Percentiles rank a stretch among this genome's conserved stretches.
phyloP scores from a whole-genome alignment of 2,113 vertebrate genomes.

The Laticauda colubrina region DNA sequence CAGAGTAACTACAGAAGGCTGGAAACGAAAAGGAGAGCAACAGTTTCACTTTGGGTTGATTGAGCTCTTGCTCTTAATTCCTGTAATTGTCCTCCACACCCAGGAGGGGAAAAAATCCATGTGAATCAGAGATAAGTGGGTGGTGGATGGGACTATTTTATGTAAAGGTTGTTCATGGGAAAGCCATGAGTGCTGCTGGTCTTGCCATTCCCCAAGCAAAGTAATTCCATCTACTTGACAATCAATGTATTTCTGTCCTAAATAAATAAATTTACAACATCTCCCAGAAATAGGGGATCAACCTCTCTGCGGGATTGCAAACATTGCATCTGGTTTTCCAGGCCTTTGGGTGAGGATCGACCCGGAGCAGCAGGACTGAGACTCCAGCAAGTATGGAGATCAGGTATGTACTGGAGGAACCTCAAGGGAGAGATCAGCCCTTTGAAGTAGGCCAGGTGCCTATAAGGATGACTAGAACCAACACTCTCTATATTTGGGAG shows the following conservation, averaged over 20 bases:
- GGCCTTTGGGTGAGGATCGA: not conserved
- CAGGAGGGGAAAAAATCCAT: conserved; percentile 62
- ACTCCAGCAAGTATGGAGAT: not conserved
- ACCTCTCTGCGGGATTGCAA: not conserved
- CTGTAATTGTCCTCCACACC: conserved; percentile 67
- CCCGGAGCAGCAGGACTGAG: not conserved
- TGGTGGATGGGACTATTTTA: conserved; percentile 65
- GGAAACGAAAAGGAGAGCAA: conserved; percentile 63
- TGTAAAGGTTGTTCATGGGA: conserved; percentile 58
- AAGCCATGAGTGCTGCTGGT: conserved; percentile 51
- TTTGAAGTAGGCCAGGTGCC: not conserved
- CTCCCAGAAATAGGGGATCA: not conserved
- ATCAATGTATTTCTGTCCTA: conserved; percentile 28
- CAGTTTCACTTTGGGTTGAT: conserved; percentile 64
- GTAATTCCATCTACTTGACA: conserved; percentile 31
- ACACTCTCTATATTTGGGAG: not conserved
- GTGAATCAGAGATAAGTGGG: conserved; percentile 64
- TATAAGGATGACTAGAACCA: not conserved
- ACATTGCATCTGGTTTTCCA: conserved; percentile 8
- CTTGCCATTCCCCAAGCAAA: conserved; percentile 47
- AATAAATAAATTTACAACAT: conserved; percentile 21
- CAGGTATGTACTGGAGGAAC: not conserved
- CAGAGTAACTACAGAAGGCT: conserved; percentile 57
- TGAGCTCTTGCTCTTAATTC: conserved; percentile 65
- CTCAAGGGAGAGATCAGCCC: not conserved